Conservation (phyloP, 2,888 invertebrate genomes). For the Gasteruption jaculator region DNA sequence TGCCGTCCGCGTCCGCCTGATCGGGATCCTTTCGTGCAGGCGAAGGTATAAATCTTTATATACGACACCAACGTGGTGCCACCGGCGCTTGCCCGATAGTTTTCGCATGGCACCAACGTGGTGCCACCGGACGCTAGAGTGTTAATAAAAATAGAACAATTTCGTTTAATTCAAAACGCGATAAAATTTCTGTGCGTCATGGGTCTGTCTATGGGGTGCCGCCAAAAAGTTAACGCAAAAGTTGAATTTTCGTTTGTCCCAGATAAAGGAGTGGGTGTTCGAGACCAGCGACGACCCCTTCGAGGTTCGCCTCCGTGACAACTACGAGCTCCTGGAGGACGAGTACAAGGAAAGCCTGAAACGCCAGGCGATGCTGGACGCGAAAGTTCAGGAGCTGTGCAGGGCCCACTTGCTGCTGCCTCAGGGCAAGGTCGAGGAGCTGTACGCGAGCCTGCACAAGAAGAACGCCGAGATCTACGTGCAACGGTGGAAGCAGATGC, state of each 20-base stretch:
- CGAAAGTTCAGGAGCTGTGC: conserved; percentile 78
- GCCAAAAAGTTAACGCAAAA: too few species aligned
- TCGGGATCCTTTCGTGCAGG: too few species aligned
- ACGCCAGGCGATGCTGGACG: conserved; percentile 81
- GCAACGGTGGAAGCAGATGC: conserved; percentile 77
- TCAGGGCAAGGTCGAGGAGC: conserved; percentile 81
- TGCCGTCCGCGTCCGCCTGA: too few species aligned
- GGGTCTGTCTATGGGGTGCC: too few species aligned
- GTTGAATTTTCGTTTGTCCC: conserved; percentile 28
- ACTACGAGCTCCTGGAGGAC: conserved; percentile 91
- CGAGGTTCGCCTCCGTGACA: conserved; percentile 92
- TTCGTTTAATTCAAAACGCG: too few species aligned
- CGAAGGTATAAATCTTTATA: too few species aligned
- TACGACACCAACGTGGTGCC: too few species aligned
- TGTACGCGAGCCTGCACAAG: conserved; percentile 80
- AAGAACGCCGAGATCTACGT: conserved; percentile 96
- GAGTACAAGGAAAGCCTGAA: conserved; percentile 93
- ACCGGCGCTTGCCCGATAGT: too few species aligned
- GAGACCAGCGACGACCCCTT: conserved; percentile 98
- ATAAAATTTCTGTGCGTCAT: too few species aligned
- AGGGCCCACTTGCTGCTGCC: conserved; percentile 80
- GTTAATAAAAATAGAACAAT: too few species aligned
- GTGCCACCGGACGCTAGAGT: too few species aligned
- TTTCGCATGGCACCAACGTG: too few species aligned
- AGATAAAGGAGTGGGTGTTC: conserved; percentile 82